Base-by-base conservation (phyloP, 2,797 vertebrate genomes). In the Toxotes lorentzi region DNA sequence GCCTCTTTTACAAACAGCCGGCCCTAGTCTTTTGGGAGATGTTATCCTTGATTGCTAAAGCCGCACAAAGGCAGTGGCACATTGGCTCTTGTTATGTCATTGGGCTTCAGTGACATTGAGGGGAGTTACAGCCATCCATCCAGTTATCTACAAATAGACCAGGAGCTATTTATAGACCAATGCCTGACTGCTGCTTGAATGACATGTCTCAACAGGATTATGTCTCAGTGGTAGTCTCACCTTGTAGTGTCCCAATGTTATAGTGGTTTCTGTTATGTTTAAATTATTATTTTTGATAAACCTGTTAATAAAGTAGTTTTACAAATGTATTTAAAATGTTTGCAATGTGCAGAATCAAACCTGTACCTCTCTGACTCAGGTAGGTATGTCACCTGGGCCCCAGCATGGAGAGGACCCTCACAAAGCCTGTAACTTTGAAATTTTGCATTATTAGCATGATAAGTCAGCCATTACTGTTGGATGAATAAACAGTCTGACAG, bases 101-200 rank as follows among this genome's bases (percentile, higher is more conserved):
- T 56, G 48, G 8, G 57, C 45, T 58, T 77, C 21, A 4, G 73
- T 91, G 86, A 91, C 88, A 88, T 83, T 92, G 90, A 84, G 24
- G 54, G 65, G 75, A 81, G 63, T 73, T 70, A 63, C 89, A 88
- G 70, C 54, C 80, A 74, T 78, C 60, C 70, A 81, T 86, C 70
- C 86, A 83, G 73, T 62, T 50, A 53, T 59, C 92, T 93, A 92
- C 85, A 93, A 90, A 93, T 92, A 93, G 88, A 83, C 32, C 69
- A 19, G 64, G 58, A 86, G 86, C 84, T 81, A 90, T 92, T 90
- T 90, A 79, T 91, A 92, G 88, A 79, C 71, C 83, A 34, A 83
- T 12, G 71, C 64, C 43, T 38, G 45, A 32, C 43, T 32, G 40
- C 24, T 74, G 63, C 56, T 54, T 54, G 45, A 47, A 78, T 78